Evolutionary conservation across 2,113 vertebrate genomes (phyloP).

Genomic region (Peucedramus taeniatus): DNA sequence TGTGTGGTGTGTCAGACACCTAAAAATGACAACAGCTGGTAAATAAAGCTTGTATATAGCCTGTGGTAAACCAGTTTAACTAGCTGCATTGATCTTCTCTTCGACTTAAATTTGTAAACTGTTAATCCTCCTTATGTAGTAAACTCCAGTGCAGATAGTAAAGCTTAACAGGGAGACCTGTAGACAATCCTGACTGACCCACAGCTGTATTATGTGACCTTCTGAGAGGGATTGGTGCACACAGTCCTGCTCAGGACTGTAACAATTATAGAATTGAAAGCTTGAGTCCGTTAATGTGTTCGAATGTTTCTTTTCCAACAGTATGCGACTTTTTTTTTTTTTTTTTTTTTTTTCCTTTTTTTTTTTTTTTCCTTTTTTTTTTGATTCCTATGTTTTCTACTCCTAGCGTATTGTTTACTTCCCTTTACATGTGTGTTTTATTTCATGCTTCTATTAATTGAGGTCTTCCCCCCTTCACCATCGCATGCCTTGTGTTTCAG

Average conservation of each 20-base stretch:
- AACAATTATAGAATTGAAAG: background rate
- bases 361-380: too few species aligned
- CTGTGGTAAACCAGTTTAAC: background rate
- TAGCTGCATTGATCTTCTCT: background rate
- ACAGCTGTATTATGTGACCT: background rate
- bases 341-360: too few species aligned
- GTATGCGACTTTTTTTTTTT: accelerated
- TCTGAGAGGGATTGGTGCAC: background rate
- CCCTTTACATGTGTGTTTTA: conserved; percentile 50
- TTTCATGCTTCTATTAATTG: conserved; percentile 66
- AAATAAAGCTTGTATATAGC: background rate
- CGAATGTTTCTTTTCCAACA: background rate
- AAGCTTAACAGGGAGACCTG: background rate
- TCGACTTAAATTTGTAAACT: background rate
- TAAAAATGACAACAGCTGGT: background rate
- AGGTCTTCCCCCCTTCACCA: conserved; percentile 7
- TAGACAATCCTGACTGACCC: background rate
- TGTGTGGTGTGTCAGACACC: accelerated
- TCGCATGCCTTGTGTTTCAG: conserved; percentile 1
- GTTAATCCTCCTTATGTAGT: background rate
- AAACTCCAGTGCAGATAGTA: background rate
- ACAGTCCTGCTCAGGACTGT: background rate
- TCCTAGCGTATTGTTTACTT: background rate
- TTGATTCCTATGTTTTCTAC: background rate
- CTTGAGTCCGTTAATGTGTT: background rate